Conservation (phyloP, 2,888 invertebrate genomes). For the Sarcophaga variegata region DNA sequence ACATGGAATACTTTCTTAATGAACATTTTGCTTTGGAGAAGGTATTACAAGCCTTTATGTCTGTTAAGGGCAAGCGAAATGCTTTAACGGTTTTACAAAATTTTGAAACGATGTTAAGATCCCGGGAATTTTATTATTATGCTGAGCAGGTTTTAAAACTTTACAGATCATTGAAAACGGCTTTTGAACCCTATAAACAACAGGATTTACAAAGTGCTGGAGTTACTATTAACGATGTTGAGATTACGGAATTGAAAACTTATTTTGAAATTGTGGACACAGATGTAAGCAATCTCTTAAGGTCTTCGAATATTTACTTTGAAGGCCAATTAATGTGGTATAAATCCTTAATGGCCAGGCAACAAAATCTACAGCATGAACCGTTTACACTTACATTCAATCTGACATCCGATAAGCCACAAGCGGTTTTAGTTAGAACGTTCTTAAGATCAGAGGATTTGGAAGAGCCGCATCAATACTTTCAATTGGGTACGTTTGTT, state of each 20-base stretch:
- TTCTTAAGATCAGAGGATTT: slow-evolving; percentile 82
- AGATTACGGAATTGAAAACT: slow-evolving; percentile 85
- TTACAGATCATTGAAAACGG: slow-evolving; percentile 84
- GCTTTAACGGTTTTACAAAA: slow-evolving; percentile 82
- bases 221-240: slow-evolving; percentile 84
- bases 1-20: slow-evolving; percentile 66
- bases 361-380: slow-evolving; percentile 86
- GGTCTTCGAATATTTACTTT: slow-evolving; percentile 66
- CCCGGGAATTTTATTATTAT: slow-evolving; percentile 87
- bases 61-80: neutral
- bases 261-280: slow-evolving; percentile 85
- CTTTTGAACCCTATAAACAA: slow-evolving; percentile 83
- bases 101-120: slow-evolving; percentile 85
- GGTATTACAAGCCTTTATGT: slow-evolving; percentile 29
- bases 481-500: slow-evolving; percentile 84
- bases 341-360: slow-evolving; percentile 81
- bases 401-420: slow-evolving; percentile 84
- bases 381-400: slow-evolving; percentile 84
- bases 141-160: slow-evolving; percentile 84
- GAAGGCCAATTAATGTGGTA: slow-evolving; percentile 71
- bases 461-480: neutral
- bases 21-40: slow-evolving; percentile 18
- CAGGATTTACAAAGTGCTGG: slow-evolving; percentile 83
- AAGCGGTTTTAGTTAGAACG: slow-evolving; percentile 84
- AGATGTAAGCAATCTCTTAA: slow-evolving; percentile 82